Conservation (phyloP, 1,140 invertebrate species). For the Apolygus lucorum region DNA sequence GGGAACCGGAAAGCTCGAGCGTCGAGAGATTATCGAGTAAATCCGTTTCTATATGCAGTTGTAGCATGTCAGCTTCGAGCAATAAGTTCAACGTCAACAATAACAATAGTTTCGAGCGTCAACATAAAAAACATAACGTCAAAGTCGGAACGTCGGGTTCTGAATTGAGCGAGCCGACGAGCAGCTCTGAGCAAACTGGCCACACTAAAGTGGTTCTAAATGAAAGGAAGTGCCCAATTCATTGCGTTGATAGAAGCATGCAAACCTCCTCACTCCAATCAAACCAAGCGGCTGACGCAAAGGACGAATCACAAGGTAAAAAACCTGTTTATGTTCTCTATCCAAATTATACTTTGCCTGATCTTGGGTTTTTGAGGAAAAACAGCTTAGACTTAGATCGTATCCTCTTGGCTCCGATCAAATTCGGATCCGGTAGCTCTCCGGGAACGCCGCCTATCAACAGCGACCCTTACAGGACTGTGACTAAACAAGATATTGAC, state of each 20-base stretch:
- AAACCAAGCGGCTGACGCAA: background rate
- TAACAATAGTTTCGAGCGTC: constrained; percentile 38
- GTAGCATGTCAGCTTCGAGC: constrained; percentile 24
- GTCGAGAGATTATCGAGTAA: constrained; percentile 24
- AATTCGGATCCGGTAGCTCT: constrained; percentile 34
- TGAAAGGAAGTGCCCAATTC: constrained; percentile 42
- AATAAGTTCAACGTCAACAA: constrained; percentile 43
- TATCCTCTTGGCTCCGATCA: constrained; percentile 48
- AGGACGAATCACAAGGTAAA: constrained; percentile 38
- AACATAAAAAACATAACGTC: constrained; percentile 23
- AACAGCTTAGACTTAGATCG: constrained; percentile 48
- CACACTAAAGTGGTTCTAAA: background rate
- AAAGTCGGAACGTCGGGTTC: constrained; percentile 22
- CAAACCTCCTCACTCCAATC: constrained; percentile 48
- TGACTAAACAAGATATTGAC: constrained; percentile 58
- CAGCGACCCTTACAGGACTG: constrained; percentile 23
- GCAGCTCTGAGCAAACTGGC: constrained; percentile 13
- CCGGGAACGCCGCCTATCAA: constrained; percentile 24
- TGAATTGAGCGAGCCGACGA: constrained; percentile 18
- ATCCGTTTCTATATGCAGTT: constrained; percentile 31
- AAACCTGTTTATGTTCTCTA: constrained; percentile 80
- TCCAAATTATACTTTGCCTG: constrained; percentile 83
- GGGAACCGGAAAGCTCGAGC: constrained; percentile 21
- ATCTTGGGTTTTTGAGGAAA: constrained; percentile 71
- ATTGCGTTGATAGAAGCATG: constrained; percentile 60